Evolutionary conservation across 1,140 invertebrate species (phyloP), one percentile per base, ranked within the genome.

Genomic region (Yoshiicerus persimilis): DNA sequence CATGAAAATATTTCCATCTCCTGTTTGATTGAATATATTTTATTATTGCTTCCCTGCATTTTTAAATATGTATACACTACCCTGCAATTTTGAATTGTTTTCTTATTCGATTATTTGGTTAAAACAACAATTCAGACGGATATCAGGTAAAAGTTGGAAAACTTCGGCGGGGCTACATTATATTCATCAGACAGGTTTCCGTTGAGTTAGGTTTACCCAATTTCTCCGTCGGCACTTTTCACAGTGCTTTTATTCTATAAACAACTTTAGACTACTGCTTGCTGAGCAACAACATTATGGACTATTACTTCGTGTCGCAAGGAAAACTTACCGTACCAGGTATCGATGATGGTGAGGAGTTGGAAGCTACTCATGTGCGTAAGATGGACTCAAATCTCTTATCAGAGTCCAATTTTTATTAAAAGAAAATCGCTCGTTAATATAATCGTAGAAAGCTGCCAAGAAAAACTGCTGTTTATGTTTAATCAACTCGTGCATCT

Each of bases 271-370:
- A 90, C 32, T 87, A 66, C 25, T 90, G 89, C 56, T 91, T 94
- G 84, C 92, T 92, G 56, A 91, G 91, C 75, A 89, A 92, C 88
- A 86, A 92, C 62, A 90, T 92, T 83, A 88, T 90, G 62, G 95
- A 97, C 94, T 98, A 97, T 95, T 94, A 94, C 92, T 96, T 95
- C 94, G 96, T 98, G 94, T 96, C 95, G 94, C 96, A 98, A 93
- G 97, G 97, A 93, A 97, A 96, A 94, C 96, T 97, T 90, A 97
- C 96, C 91, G 98, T 99, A 92, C 97, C 98, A 91, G 96, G 95
- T 92, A 96, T 99, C 89, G 98, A 99, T 95, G 99, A 99, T 93
- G 96, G 95, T 91, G 98, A 99, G 93, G 99, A 99, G 95, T 97
- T 96, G 94, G 91, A 92, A 90, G 93, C 97, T 91, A 98, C 98